phyloP scores from a whole-genome alignment of 2,797 vertebrate species.

The Delichon dasypus region DNA sequence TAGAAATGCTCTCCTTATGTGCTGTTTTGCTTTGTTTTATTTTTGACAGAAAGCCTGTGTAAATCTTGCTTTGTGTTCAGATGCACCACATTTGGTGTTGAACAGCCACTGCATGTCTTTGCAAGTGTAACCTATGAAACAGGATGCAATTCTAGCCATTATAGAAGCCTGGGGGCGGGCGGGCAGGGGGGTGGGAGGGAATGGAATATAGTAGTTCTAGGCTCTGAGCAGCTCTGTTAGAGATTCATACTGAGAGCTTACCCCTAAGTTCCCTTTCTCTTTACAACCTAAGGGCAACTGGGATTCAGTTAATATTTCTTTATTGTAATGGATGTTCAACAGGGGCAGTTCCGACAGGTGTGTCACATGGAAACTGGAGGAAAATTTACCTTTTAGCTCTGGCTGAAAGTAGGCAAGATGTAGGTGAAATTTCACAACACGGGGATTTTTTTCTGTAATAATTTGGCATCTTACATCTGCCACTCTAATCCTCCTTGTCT shows the following conservation, averaged over 20 bases:
- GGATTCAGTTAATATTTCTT: neutral
- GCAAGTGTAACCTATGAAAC: neutral
- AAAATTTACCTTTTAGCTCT: neutral
- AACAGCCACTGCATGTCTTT: neutral
- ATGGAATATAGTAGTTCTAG: neutral
- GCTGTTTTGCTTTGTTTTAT: neutral
- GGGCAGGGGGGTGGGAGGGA: too few species aligned
- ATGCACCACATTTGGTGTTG: accelerated
- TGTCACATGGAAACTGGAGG: neutral
- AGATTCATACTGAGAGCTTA: neutral
- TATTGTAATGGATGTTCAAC: neutral
- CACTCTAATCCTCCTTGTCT: neutral
- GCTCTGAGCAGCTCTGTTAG: neutral
- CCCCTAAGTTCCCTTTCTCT: neutral
- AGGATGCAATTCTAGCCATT: neutral
- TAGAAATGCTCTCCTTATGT: neutral
- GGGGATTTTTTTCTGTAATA: neutral
- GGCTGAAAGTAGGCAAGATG: neutral
- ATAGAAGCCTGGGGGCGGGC: neutral
- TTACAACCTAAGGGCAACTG: neutral
- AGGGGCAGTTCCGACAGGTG: neutral
- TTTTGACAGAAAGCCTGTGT: neutral
- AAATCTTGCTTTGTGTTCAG: neutral
- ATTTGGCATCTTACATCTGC: neutral
- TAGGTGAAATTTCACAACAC: neutral